A percentile compares a stretch with the other conserved stretches of the same genome.
Evolutionary conservation across 1,140 invertebrate species (phyloP).

Genomic region (Ruditapes philippinarum): DNA sequence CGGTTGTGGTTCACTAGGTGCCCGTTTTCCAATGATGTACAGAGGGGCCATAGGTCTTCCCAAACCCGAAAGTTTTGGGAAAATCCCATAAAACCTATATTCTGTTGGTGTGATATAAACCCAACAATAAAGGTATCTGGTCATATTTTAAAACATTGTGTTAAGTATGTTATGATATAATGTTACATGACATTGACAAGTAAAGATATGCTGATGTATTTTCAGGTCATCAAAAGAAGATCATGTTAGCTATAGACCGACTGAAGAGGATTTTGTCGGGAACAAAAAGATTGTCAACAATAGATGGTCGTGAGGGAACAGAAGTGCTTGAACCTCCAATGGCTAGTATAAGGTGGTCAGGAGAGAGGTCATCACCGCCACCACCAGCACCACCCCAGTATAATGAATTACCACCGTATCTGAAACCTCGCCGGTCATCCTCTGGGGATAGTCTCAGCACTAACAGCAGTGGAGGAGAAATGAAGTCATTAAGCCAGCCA

Average conservation of each 20-base stretch:
- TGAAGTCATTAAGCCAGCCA: slow-evolving; percentile 56
- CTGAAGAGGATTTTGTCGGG: slow-evolving; percentile 94
- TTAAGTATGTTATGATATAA: too few relatives aligned
- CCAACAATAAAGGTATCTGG: too few relatives aligned
- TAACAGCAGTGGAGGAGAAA: slow-evolving; percentile 83
- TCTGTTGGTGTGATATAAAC: too few relatives aligned
- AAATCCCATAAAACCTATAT: too few relatives aligned
- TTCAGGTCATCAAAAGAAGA: slow-evolving; percentile 99
- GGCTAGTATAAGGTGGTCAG: slow-evolving; percentile 80
- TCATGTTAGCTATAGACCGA: slow-evolving; percentile 98
- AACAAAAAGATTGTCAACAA: slow-evolving; percentile 78
- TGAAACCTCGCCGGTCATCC: slow-evolving; percentile 79
- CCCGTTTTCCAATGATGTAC: too few relatives aligned
- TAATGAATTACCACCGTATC: slow-evolving; percentile 61
- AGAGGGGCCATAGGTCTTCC: too few relatives aligned
- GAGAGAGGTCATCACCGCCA: slow-evolving; percentile 65
- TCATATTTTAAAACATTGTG: too few relatives aligned
- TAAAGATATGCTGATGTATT: neutral
- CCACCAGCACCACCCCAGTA: slow-evolving; percentile 66
- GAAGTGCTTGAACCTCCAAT: slow-evolving; percentile 76
- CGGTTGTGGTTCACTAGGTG: too few relatives aligned
- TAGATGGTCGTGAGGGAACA: slow-evolving; percentile 74
- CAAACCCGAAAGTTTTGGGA: too few relatives aligned
- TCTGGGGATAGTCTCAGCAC: slow-evolving; percentile 84
- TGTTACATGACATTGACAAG: too few relatives aligned